Percentiles rank a stretch among this genome's conserved stretches.
Conservation (phyloP, 2,113 vertebrate genomes). For the Astur gentilis region DNA sequence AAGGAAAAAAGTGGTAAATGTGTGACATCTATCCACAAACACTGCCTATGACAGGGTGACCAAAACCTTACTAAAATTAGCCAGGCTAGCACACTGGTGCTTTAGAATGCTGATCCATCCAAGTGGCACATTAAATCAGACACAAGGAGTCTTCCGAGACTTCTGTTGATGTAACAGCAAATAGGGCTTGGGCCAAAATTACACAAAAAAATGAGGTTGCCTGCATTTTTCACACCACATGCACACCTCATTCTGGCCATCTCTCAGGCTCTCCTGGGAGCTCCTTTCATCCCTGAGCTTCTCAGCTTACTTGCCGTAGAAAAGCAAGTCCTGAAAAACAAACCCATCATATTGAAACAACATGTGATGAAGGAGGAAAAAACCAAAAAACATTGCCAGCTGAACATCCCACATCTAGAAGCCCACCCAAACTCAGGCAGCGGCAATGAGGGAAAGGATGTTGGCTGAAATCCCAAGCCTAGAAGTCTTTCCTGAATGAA, state of each 20-base stretch:
- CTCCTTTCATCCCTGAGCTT: not conserved
- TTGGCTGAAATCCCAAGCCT: slow-evolving; percentile 5
- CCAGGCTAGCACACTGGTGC: not conserved
- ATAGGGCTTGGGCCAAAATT: not conserved
- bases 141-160: not conserved
- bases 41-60: not conserved
- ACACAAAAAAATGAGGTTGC: not conserved
- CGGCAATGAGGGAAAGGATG: not conserved
- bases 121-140: not conserved
- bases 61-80: not conserved
- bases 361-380: not conserved
- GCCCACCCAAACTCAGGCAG: slow-evolving; percentile 23
- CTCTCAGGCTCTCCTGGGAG: not conserved
- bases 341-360: not conserved
- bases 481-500: slow-evolving; percentile 13
- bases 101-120: not conserved
- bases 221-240: not conserved
- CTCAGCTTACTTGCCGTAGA: not conserved
- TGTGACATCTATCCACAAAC: not conserved
- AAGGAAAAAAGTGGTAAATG: not conserved
- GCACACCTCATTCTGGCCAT: not conserved
- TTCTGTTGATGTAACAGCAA: not conserved
- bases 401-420: not conserved
- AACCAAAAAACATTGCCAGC: not conserved
- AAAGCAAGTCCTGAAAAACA: slow-evolving; percentile 12